Conservation (phyloP, 2,888 invertebrate genomes). For the Apomyelois bistriatella region DNA sequence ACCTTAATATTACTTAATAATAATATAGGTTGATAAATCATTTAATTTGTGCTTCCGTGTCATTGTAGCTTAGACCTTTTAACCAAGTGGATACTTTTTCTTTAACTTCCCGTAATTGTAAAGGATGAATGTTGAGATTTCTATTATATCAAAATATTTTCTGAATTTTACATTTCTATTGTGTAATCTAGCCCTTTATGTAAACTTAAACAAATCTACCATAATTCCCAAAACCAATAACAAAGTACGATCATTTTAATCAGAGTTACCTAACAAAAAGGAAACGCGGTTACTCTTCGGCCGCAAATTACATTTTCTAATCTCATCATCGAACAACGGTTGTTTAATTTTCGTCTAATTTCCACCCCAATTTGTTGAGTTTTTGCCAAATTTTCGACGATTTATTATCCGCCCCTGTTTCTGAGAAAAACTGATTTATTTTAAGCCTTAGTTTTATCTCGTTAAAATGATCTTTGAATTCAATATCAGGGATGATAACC, state of each 20-base stretch:
- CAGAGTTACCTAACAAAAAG: slow-evolving; percentile 29
- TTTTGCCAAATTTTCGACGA: slow-evolving; percentile 30
- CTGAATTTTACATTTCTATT: no score
- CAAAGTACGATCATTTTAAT: slow-evolving; percentile 21
- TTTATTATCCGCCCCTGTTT: neutral
- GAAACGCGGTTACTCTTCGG: slow-evolving; percentile 25
- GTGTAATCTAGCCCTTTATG: neutral
- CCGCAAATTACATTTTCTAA: slow-evolving; percentile 53
- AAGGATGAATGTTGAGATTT: no score
- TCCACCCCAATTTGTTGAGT: slow-evolving; percentile 37
- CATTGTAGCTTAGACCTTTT: no score
- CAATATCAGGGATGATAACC: no score
- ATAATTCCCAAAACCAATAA: slow-evolving; percentile 33
- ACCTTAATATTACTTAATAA: no score
- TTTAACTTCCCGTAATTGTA: no score
- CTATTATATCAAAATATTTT: no score
- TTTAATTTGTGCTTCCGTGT: no score
- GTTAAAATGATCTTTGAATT: neutral
- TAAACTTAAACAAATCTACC: neutral
- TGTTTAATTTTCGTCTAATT: slow-evolving; percentile 54
- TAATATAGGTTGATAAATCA: no score
- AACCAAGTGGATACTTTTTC: no score
- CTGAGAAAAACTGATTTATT: neutral
- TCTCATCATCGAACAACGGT: slow-evolving; percentile 39
- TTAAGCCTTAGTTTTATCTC: no score